These are phyloP conservation scores for Mastigias papua DNA, from an alignment of 30 jellyfish, hydroid and myxozoan genomes.

Conservation along the genomic window DNA sequence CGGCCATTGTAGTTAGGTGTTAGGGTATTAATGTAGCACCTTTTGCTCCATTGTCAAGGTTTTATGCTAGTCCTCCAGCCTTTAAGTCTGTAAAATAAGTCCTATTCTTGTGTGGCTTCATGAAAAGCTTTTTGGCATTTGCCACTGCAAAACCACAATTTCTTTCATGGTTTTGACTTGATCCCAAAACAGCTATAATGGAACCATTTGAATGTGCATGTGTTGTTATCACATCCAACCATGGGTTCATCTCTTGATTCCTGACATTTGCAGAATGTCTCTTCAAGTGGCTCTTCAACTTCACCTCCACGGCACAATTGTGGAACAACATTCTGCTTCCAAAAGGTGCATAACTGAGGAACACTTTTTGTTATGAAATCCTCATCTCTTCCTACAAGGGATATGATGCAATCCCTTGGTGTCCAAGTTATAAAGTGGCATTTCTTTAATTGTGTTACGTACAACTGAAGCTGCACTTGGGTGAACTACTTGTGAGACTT, in stretches of 20 bases:
- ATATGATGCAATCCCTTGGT: not conserved
- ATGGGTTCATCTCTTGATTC: not conserved
- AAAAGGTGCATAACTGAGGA: not conserved
- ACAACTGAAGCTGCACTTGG: slow-evolving; percentile 28
- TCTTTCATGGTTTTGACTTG: too few species aligned
- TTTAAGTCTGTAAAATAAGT: too few species aligned
- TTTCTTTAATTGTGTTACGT: not conserved
- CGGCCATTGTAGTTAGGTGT: too few species aligned
- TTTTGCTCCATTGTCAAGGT: too few species aligned
- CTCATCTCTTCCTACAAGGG: not conserved
- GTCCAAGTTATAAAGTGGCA: slow-evolving; percentile 9
- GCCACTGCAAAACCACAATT: too few species aligned
- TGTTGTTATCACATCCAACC: not conserved
- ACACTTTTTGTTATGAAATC: not conserved
- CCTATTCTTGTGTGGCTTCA: too few species aligned
- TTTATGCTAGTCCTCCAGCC: too few species aligned
- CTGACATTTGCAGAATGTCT: not conserved
- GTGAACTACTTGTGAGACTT: not conserved
- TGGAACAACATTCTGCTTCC: too few species aligned
- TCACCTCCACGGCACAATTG: not conserved
- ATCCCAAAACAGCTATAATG: not conserved
- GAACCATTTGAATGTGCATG: not conserved
- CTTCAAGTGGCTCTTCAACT: not conserved
- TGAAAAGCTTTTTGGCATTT: too few species aligned
- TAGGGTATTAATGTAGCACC: too few species aligned